These are phyloP conservation scores for Carterocephalus palaemon DNA, from an alignment of 2,888 invertebrate species.

Conservation along the genomic window DNA sequence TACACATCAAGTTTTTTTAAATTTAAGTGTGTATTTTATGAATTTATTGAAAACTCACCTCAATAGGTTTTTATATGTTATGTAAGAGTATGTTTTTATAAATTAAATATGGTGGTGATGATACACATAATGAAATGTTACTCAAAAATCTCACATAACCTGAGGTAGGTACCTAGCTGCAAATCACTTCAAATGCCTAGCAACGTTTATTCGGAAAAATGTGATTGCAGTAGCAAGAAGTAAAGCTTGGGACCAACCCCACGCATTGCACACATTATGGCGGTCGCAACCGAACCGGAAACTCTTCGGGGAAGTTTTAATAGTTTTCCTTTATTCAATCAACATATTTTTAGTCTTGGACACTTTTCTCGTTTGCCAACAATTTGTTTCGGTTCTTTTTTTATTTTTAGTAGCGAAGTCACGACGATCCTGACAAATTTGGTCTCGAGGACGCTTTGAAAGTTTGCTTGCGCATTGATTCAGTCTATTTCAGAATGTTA, in stretches of 20 bases:
- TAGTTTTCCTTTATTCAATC: slow-evolving; percentile 78
- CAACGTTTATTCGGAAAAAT: no score
- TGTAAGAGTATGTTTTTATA: no score
- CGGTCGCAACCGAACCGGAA: slow-evolving; percentile 60
- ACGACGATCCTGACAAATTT: slow-evolving; percentile 60
- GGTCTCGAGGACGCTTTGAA: slow-evolving; percentile 61
- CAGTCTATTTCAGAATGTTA: slow-evolving; percentile 60
- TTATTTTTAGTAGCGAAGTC: slow-evolving; percentile 54
- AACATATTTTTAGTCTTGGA: slow-evolving; percentile 75
- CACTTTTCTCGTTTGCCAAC: slow-evolving; percentile 74
- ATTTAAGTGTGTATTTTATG: no score
- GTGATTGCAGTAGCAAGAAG: slow-evolving; percentile 6
- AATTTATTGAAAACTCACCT: no score
- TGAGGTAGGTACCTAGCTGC: no score
- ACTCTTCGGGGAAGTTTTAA: slow-evolving; percentile 69
- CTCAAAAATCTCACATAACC: no score
- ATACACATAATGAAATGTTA: no score
- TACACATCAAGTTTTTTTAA: no score
- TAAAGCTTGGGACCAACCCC: slow-evolving; percentile 21
- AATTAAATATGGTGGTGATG: no score
- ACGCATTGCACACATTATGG: slow-evolving; percentile 57
- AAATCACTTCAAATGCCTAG: no score
- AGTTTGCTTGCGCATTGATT: slow-evolving; percentile 50
- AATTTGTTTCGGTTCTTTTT: slow-evolving; percentile 74
- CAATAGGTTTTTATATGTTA: no score